Conservation (phyloP, 1,140 invertebrate genomes). For the Magallana angulata region DNA sequence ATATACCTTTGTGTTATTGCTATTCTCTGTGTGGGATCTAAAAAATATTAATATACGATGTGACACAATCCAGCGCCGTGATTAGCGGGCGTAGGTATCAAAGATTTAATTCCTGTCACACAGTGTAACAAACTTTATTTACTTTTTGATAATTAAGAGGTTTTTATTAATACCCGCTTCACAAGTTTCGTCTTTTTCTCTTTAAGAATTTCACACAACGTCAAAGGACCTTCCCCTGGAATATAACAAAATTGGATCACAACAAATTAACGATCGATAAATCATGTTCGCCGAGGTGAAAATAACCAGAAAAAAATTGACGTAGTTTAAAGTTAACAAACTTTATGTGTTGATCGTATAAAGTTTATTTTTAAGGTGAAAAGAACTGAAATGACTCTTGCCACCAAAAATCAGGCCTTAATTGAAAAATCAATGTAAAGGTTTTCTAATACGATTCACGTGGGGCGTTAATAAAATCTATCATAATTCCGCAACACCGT, state of each 20-base stretch:
- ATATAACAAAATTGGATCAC: neutral
- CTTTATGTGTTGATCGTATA: neutral
- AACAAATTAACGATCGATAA: neutral
- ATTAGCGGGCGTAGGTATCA: constrained; percentile 14
- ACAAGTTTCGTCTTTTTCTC: neutral
- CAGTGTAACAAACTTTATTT: neutral
- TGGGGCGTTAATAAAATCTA: constrained; percentile 15
- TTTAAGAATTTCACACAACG: neutral
- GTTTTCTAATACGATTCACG: constrained; percentile 26
- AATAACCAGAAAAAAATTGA: neutral
- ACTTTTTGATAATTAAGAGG: constrained; percentile 6
- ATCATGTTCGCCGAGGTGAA: neutral
- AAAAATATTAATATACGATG: constrained; percentile 1
- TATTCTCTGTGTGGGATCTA: neutral
- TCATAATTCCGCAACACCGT: constrained; percentile 25
- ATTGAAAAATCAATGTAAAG: neutral
- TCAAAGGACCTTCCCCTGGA: neutral
- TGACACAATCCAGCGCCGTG: constrained; percentile 8
- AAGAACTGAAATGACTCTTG: constrained; percentile 6
- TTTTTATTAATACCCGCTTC: neutral
- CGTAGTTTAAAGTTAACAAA: constrained; percentile 1
- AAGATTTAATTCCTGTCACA: constrained; percentile 31
- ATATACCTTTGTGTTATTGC: constrained; percentile 8
- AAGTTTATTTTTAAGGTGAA: neutral
- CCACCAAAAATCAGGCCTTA: neutral